A percentile compares a stretch with the other conserved stretches of the same genome.
Conservation (phyloP, 2,888 invertebrate species). For the Pristionchus japonicus region DNA sequence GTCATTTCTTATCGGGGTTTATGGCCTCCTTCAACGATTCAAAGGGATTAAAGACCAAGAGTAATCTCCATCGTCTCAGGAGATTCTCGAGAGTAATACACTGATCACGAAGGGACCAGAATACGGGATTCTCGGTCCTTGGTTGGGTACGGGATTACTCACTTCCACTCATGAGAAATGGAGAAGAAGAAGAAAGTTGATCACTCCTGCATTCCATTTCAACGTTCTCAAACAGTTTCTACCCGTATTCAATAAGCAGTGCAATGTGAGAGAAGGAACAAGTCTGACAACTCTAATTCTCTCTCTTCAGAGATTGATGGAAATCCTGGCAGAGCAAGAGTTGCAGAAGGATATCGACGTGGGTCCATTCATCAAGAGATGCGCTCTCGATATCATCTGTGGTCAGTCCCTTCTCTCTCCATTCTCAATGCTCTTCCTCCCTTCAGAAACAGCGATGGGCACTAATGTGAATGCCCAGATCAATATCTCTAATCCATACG, state of each 20-base stretch:
- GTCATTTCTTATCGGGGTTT: not conserved
- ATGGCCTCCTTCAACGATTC: not conserved
- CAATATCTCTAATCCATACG: conserved; percentile 50
- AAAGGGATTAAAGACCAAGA: not conserved
- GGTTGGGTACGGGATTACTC: conserved; percentile 77
- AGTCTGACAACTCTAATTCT: not conserved
- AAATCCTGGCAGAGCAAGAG: not conserved
- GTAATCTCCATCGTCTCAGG: conserved; percentile 48
- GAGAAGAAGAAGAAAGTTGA: conserved; percentile 76
- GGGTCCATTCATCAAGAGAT: conserved; percentile 32
- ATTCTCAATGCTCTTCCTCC: not conserved
- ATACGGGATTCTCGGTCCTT: conserved; percentile 77
- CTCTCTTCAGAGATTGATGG: not conserved
- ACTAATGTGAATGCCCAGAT: conserved; percentile 51
- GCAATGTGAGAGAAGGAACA: conserved; percentile 49
- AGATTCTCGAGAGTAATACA: conserved; percentile 71
- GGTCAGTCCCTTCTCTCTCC: not conserved
- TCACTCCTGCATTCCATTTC: conserved; percentile 79
- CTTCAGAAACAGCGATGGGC: conserved; percentile 55
- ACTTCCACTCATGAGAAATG: conserved; percentile 77
- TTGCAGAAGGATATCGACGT: not conserved
- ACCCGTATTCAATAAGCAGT: conserved; percentile 56
- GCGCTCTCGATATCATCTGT: conserved; percentile 42
- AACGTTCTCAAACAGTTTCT: conserved; percentile 77
- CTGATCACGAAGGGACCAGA: conserved; percentile 75